Base-by-base conservation (phyloP, 2,113 vertebrate species). In the Edolisoma coerulescens region DNA sequence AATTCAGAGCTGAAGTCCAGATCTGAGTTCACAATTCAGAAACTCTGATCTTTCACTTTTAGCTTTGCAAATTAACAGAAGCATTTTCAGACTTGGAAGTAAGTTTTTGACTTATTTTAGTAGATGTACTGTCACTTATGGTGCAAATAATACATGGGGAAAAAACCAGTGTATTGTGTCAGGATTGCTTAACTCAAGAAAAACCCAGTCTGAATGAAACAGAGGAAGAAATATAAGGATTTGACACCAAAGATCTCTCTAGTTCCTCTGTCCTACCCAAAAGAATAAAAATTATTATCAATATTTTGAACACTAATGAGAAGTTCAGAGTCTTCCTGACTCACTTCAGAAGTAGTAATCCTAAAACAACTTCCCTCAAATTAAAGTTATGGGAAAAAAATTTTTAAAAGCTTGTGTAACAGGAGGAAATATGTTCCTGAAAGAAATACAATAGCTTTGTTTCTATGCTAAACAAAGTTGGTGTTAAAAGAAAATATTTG, bases 401-500 rank as follows among this genome's bases (percentile, higher is more conserved):
- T 23, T 17, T 13, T 10, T 54, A 74, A 82, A 71, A 22, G 26
- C 15, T 74, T 56, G 17, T 41, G 10, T 45, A 92, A 57, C 41
- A 77, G 57, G 45, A 94, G 26, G 24, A 92, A 81, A 10, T n/a
- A 52, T 1, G 13, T 53, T 86, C 44, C 37, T 76, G 32, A 83
- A 90, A 77, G 37, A 74, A 49, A 83, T 27, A 64, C 18, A 60
- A 63, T 13, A 52, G 37, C 24, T 86, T 85, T 64, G 60, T 77
- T 86, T 60, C 71, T 44, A 53, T 56, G 47, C 21, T 87, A 77
- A 91, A 92, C 39, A 57, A 86, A 77, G 23, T 11, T 27, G 10
- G 32, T 42, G 23, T 84, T 67, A 87, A 84, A 94, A 88, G 52
- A 91, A 94, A 93, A 71, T 71, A 95, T 47, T 70, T 91, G 27